Evolutionary conservation across 2,888 invertebrate genomes (phyloP), one percentile per base, ranked within the genome.

Genomic region (Brachynemurus nebulosus): DNA sequence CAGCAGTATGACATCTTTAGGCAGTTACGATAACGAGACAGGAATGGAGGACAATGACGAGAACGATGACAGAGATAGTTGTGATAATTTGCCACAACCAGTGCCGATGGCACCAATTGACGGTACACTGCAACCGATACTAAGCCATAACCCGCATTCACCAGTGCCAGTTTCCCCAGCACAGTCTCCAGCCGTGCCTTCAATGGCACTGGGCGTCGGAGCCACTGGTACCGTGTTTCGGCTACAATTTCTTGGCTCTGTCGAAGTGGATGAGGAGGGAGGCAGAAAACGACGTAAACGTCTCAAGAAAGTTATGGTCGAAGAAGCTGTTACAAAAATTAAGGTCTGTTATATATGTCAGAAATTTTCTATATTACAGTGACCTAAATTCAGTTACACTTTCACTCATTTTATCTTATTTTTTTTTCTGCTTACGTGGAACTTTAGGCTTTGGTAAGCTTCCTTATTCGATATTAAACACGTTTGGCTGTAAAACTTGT

Each of bases 251-350:
- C 80, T 85, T 63, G 86, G 86, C 66, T 85, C 85, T 59, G 80
- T 85, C 64, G 84, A 85, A 71, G 81, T 85, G 63, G 83, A 84
- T 64, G 85, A 84, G 73, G 82, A 83, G 72, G 74, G 75, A 59
- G 69, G 69, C 60, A 68, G 80, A 56, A 71, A 80, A 57, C 71
- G 81, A 59, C 78, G 81, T 66, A 79, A 77, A 66, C 71, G 84
- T 59, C 80, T 76, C 69, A 85, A 85, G 80, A 85, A 85, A 76
- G 78, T 80, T 70, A 85, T 85, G 85, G 85, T 86, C 60, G 85
- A 85, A 69, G 83, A 85, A 66, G 85, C 86, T 58, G 84, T 85
- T 68, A 78, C 78, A 67, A 84, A 83, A 70, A 82, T 85, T 63
- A 85, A 86, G 85, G 85, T 85, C 75, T 68, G 70, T 67, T 59